Evolutionary conservation across 2,888 invertebrate genomes (phyloP).

Genomic region (Tanypteryx hageni): DNA sequence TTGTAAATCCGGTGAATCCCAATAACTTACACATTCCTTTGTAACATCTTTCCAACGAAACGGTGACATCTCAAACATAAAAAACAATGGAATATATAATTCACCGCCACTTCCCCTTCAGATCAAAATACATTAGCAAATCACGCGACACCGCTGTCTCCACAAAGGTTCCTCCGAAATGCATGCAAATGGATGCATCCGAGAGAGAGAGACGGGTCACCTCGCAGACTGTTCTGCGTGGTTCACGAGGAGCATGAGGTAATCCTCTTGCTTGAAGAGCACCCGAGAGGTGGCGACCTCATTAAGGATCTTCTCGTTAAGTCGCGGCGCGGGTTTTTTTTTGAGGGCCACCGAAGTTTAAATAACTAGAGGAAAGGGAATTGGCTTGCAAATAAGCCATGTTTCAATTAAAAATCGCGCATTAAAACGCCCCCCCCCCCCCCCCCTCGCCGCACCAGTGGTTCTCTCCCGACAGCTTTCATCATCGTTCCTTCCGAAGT

Average conservation of each 20-base stretch:
- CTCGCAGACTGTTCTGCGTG: too few relatives aligned
- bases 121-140: too few relatives aligned
- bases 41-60: too few relatives aligned
- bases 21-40: too few relatives aligned
- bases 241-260: too few relatives aligned
- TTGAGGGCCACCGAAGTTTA: neutral
- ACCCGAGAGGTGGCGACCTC: neutral
- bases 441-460: neutral
- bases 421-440: neutral
- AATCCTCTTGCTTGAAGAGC: too few relatives aligned
- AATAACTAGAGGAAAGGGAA: neutral
- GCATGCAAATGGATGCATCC: constrained; percentile 22
- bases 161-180: neutral
- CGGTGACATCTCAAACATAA: too few relatives aligned
- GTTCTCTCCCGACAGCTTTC: neutral
- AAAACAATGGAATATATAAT: too few relatives aligned
- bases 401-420: constrained; percentile 61
- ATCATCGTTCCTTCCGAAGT: neutral
- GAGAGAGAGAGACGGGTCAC: neutral
- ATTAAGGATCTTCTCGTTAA: constrained; percentile 30
- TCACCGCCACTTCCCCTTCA: too few relatives aligned
- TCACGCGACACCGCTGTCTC: too few relatives aligned
- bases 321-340: neutral
- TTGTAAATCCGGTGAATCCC: too few relatives aligned
- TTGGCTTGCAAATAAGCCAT: constrained; percentile 64